Conservation (phyloP, 2,888 invertebrate species). For the Dynastes grantii region DNA sequence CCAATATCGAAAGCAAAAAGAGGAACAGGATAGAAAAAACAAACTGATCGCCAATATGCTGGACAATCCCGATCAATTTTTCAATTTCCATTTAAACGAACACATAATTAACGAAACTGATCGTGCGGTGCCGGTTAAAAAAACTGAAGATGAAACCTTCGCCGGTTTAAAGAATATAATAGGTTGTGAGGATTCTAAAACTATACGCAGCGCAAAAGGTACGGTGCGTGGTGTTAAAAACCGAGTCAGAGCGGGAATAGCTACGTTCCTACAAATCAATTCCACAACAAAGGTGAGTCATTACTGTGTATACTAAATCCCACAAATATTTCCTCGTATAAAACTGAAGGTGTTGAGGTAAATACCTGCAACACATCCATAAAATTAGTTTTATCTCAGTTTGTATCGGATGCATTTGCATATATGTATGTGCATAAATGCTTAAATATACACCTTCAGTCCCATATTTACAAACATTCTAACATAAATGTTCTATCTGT, state of each 20-base stretch:
- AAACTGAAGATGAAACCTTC: conserved; percentile 79
- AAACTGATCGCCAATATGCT: conserved; percentile 64
- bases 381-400: too few relatives aligned
- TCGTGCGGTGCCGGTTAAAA: conserved; percentile 67
- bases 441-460: too few relatives aligned
- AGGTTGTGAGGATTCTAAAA: conserved; percentile 79
- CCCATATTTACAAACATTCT: too few relatives aligned
- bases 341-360: too few relatives aligned
- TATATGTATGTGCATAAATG: too few relatives aligned
- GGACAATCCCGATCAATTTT: conserved; percentile 86
- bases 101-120: conserved; percentile 72
- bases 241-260: conserved; percentile 94
- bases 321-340: too few relatives aligned
- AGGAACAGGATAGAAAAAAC: conserved; percentile 67
- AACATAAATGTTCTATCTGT: too few relatives aligned
- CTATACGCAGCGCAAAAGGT: conserved; percentile 92
- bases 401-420: too few relatives aligned
- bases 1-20: conserved; percentile 76
- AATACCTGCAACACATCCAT: too few relatives aligned
- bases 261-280: conserved; percentile 92
- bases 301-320: not conserved
- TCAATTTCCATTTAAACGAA: conserved; percentile 88
- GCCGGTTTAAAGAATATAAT: conserved; percentile 85
- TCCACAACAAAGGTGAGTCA: conserved; percentile 84
- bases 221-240: conserved; percentile 96